Percentiles rank a stretch among this genome's conserved stretches.
Evolutionary conservation across 2,797 vertebrate species (phyloP).

Genomic region (Fistularia commersonii): DNA sequence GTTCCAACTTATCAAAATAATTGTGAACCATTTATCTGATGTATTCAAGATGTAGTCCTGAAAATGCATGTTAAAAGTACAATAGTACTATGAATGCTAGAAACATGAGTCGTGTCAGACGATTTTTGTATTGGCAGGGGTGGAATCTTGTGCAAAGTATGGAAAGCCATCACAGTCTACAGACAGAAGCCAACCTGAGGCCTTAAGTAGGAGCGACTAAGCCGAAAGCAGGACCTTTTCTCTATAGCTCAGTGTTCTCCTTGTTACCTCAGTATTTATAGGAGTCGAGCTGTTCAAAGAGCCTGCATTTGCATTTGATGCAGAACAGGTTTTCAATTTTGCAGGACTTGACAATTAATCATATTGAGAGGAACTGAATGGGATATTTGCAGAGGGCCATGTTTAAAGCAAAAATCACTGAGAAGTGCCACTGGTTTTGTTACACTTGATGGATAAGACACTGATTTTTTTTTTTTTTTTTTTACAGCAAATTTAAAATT

Average conservation of each 20-base stretch:
- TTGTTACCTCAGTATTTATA: constrained; percentile 85
- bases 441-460: constrained; percentile 18
- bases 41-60: constrained; percentile 1
- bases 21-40: constrained; percentile 16
- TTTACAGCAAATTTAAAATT: no score
- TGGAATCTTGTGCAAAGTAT: constrained; percentile 90
- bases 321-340: constrained; percentile 18
- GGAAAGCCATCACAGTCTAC: constrained; percentile 91
- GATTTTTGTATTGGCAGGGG: constrained; percentile 74
- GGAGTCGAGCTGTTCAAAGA: constrained; percentile 34
- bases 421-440: constrained; percentile 60
- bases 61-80: constrained; percentile 4
- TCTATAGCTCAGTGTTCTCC: constrained; percentile 45
- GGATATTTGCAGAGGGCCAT: constrained; percentile 21
- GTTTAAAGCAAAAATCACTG: constrained; percentile 32
- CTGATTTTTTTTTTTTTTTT: no score
- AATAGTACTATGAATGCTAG: not conserved
- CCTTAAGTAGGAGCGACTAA: constrained; percentile 39
- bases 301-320: constrained; percentile 13
- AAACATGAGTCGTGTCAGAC: constrained; percentile 8
- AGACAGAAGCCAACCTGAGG: constrained; percentile 81
- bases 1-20: not conserved
- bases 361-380: constrained; percentile 8
- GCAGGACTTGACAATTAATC: constrained; percentile 12
- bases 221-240: constrained; percentile 21